Evolutionary conservation across 2,113 vertebrate genomes (phyloP).

Genomic region (Lepus europaeus): DNA sequence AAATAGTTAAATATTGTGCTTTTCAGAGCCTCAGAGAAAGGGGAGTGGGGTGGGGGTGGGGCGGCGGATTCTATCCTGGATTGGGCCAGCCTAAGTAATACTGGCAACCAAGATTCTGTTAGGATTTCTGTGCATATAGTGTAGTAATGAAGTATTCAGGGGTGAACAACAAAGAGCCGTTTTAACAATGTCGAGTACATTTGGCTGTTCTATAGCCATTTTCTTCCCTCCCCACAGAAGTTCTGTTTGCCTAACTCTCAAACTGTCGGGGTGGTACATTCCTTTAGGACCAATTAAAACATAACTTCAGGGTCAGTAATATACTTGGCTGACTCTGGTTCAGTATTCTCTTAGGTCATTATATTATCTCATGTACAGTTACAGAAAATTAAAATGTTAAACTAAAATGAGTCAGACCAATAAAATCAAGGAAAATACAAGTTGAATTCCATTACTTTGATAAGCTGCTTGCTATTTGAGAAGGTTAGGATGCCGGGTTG

Average conservation of each 20-base stretch:
- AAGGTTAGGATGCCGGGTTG: conserved; percentile 71
- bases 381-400: conserved; percentile 78
- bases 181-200: conserved; percentile 77
- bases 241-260: conserved; percentile 78
- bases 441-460: conserved; percentile 76
- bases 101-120: conserved; percentile 80
- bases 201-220: conserved; percentile 76
- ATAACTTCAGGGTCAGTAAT: conserved; percentile 76
- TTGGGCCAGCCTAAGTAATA: conserved; percentile 77
- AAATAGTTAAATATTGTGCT: conserved; percentile 82
- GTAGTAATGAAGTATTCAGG: conserved; percentile 77
- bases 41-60: conserved; percentile 43
- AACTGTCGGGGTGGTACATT: conserved; percentile 81
- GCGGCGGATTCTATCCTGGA: conserved; percentile 65
- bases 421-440: conserved; percentile 82
- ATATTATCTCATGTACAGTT: conserved; percentile 80
- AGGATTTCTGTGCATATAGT: conserved; percentile 80
- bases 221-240: conserved; percentile 74
- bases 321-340: conserved; percentile 75
- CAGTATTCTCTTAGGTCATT: conserved; percentile 83
- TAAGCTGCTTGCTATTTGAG: conserved; percentile 78
- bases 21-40: conserved; percentile 78
- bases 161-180: conserved; percentile 81
- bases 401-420: conserved; percentile 76
- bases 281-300: conserved; percentile 84